These are phyloP conservation scores for Syrrhaptes paradoxus DNA, from an alignment of 2,113 vertebrate species.

Conservation along the genomic window DNA sequence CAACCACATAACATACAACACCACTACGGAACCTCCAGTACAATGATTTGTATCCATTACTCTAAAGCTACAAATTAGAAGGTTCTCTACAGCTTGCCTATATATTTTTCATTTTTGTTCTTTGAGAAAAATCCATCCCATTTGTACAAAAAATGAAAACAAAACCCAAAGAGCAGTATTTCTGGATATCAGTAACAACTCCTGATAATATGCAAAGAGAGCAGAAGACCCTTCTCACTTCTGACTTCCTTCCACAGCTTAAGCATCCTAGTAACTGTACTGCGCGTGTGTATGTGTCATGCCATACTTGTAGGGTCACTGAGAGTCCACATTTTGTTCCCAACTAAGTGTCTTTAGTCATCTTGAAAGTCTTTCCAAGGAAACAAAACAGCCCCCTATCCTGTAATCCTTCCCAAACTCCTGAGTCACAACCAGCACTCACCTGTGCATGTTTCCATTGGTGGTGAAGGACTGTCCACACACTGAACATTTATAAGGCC, in stretches of 20 bases:
- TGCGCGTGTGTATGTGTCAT: background rate
- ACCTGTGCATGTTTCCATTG: conserved; percentile 99
- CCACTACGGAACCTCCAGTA: background rate
- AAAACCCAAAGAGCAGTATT: background rate
- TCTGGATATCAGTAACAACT: background rate
- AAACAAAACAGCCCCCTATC: background rate
- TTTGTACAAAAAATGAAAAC: background rate
- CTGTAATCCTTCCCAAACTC: background rate
- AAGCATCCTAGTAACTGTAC: background rate
- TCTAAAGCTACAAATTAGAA: background rate
- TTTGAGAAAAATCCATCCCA: background rate
- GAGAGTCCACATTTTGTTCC: background rate
- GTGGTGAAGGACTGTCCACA: conserved; percentile 98
- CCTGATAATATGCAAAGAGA: background rate
- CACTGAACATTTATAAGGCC: conserved; percentile 92
- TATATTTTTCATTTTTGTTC: background rate
- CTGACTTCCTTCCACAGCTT: background rate
- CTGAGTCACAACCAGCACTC: conserved; percentile 4
- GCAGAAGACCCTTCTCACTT: background rate
- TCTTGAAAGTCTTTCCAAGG: background rate
- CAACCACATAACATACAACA: background rate
- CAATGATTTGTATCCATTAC: background rate
- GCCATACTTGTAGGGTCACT: background rate
- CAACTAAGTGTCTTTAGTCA: background rate
- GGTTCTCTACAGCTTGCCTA: background rate